Percentiles rank a stretch among this genome's conserved stretches.
These are phyloP conservation scores for Ictidomys tridecemlineatus DNA, from an alignment of 2,113 vertebrate genomes.

Conservation along the genomic window DNA sequence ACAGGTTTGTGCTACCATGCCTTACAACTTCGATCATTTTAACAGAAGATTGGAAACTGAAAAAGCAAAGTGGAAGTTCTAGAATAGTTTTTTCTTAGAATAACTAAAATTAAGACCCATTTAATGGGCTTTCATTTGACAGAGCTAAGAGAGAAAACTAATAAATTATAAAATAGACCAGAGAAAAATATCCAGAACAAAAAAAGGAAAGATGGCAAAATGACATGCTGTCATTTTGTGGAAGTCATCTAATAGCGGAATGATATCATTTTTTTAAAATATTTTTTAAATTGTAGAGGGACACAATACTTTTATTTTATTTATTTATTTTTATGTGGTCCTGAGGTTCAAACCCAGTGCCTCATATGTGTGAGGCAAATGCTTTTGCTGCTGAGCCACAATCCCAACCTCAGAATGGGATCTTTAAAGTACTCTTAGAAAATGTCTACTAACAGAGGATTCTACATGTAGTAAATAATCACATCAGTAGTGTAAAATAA, in stretches of 20 bases:
- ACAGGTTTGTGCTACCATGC: too few relatives aligned
- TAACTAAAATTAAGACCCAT: not conserved
- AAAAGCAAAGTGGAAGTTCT: not conserved
- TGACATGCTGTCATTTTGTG: not conserved
- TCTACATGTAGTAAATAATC: not conserved
- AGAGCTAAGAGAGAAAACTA: not conserved
- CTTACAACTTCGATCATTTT: constrained; percentile 9
- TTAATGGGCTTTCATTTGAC: not conserved
- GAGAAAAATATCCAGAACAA: not conserved
- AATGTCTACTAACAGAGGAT: not conserved
- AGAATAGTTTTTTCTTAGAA: not conserved
- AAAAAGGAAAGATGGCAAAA: not conserved
- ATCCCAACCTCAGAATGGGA: not conserved
- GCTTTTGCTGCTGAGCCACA: too few relatives aligned
- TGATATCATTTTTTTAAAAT: too few relatives aligned
- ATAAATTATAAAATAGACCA: not conserved
- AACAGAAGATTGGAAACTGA: not conserved
- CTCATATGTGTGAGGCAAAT: too few relatives aligned
- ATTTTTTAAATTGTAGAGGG: too few relatives aligned
- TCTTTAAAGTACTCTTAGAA: not conserved
- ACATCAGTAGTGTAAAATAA: not conserved
- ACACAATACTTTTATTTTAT: too few relatives aligned
- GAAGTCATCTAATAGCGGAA: not conserved
- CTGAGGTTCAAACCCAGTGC: too few relatives aligned
- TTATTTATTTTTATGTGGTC: too few relatives aligned